Percentiles rank a stretch among this genome's conserved stretches.
Conservation (phyloP, 1,140 invertebrate genomes). For the Gonioctena quinquepunctata region DNA sequence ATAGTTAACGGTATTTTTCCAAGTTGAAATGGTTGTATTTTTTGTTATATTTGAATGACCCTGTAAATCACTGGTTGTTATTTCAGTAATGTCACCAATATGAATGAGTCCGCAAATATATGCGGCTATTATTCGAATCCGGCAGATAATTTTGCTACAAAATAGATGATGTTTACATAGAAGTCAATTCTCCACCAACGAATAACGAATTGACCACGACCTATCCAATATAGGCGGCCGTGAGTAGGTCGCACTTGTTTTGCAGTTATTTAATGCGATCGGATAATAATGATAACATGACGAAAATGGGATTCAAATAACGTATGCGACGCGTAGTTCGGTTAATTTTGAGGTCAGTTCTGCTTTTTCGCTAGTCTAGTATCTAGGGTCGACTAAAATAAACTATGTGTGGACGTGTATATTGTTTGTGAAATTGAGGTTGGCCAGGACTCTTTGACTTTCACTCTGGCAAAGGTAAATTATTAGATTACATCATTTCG, state of each 20-base stretch:
- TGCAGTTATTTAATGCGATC: not conserved
- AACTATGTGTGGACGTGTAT: no score
- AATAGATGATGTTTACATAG: constrained; percentile 8
- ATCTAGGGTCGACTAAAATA: no score
- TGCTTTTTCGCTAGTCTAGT: no score
- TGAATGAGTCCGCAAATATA: not conserved
- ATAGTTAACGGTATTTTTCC: no score
- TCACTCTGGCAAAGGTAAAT: no score
- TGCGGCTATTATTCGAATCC: not conserved
- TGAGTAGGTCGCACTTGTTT: not conserved
- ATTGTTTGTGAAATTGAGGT: no score
- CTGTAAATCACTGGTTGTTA: not conserved
- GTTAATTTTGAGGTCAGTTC: no score
- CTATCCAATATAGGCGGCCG: not conserved
- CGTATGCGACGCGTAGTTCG: no score
- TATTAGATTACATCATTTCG: no score
- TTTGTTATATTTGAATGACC: not conserved
- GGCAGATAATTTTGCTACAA: not conserved
- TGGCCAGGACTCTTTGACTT: no score
- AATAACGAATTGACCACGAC: not conserved
- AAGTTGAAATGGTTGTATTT: not conserved
- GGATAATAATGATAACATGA: not conserved
- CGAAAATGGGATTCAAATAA: no score
- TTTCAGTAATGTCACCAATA: not conserved
- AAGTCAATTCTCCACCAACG: not conserved